Percentiles rank a stretch among this genome's conserved stretches.
Evolutionary conservation across 2,113 vertebrate species (phyloP).

Genomic region (Campylomormyrus tamandua): DNA sequence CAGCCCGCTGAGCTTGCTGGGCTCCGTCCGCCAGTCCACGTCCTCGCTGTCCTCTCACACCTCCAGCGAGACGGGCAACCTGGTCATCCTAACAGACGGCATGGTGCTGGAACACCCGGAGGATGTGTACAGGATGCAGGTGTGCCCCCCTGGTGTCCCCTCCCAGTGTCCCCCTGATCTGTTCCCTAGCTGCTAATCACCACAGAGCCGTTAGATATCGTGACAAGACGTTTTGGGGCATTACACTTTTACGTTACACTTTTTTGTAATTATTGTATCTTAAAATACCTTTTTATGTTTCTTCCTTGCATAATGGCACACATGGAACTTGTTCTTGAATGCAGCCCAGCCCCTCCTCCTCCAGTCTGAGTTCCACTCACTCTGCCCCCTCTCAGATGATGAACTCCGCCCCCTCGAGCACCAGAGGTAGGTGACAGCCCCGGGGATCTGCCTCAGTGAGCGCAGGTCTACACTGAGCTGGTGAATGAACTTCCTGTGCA

Average conservation of each 20-base stretch:
- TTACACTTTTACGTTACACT: background rate
- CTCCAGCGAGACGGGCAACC: conserved; percentile 81
- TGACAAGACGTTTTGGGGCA: background rate
- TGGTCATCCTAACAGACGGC: conserved; percentile 80
- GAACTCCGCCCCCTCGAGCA: conserved; percentile 80
- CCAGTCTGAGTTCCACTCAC: conserved; percentile 93
- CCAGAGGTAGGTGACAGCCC: conserved; percentile 72
- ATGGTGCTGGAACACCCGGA: conserved; percentile 78
- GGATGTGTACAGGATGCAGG: conserved; percentile 95
- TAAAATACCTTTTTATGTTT: background rate
- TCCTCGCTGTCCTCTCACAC: conserved; percentile 83
- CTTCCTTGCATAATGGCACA: conserved; percentile 32
- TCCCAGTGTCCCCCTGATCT: background rate
- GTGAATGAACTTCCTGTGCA: background rate
- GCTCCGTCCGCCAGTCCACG: conserved; percentile 69
- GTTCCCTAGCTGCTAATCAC: background rate
- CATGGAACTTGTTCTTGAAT: conserved; percentile 32
- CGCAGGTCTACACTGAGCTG: conserved; percentile 25
- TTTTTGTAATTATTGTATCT: background rate
- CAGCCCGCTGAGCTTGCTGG: conserved; percentile 75
- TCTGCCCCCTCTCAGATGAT: conserved; percentile 93
- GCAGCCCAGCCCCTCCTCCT: conserved; percentile 91
- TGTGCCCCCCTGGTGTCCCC: conserved; percentile 59
- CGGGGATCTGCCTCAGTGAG: conserved; percentile 68
- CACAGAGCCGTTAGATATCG: background rate